These are phyloP conservation scores for Rhinoraja longicauda DNA, from an alignment of 2,797 vertebrate species.

Conservation along the genomic window DNA sequence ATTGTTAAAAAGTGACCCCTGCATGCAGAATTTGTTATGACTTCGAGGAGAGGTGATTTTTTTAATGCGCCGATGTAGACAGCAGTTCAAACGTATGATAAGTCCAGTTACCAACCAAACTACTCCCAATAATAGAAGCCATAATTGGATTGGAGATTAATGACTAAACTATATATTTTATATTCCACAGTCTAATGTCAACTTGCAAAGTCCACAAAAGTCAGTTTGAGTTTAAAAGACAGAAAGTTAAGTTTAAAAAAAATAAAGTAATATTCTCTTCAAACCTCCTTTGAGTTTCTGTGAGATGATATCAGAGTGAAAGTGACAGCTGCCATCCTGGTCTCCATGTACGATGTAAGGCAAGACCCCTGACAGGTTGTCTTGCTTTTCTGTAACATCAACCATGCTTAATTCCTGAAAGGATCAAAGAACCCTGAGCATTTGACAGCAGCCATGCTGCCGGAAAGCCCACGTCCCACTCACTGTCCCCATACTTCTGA, in stretches of 20 bases:
- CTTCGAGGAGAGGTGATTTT: not conserved
- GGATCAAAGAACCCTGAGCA: not conserved
- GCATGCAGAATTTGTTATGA: not conserved
- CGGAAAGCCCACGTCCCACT: no score
- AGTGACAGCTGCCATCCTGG: slow-evolving; percentile 13
- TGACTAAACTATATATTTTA: no score
- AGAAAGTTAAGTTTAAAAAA: not conserved
- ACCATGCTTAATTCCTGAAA: not conserved
- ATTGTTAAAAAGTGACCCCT: not conserved
- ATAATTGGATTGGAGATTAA: not conserved
- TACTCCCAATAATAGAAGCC: slow-evolving; percentile 2
- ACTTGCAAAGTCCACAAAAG: not conserved
- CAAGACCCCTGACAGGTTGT: not conserved
- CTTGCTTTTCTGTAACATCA: not conserved
- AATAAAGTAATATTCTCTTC: not conserved
- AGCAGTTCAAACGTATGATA: not conserved
- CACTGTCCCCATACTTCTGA: slow-evolving; percentile 5
- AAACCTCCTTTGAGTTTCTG: slow-evolving; percentile 29
- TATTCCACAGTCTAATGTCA: not conserved
- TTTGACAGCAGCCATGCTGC: no score
- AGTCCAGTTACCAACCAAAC: not conserved
- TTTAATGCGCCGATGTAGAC: not conserved
- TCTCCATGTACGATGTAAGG: not conserved
- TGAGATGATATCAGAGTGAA: not conserved
- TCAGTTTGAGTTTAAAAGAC: not conserved